Evolutionary conservation across 2,113 vertebrate species (phyloP).

Genomic region (Stegastes partitus): DNA sequence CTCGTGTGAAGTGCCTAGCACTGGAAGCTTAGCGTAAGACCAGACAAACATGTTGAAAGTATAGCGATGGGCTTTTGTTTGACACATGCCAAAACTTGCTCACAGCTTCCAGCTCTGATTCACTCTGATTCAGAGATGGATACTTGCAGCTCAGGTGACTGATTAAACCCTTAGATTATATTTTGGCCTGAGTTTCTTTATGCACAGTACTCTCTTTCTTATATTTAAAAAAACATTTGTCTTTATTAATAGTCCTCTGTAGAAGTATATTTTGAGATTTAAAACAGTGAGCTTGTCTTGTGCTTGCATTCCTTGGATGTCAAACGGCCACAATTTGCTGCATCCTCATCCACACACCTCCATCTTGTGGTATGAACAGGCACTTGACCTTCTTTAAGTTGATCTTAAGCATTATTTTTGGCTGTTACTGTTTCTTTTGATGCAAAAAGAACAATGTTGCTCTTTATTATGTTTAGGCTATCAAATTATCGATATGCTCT

Average conservation of each 20-base stretch:
- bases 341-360: constrained; percentile 38
- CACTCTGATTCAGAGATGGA: neutral
- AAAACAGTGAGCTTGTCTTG: constrained; percentile 9
- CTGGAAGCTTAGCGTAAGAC: neutral
- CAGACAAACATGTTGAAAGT: neutral
- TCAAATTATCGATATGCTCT: too few species aligned
- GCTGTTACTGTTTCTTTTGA: too few species aligned
- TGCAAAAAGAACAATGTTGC: too few species aligned
- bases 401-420: too few species aligned
- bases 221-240: neutral
- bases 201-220: neutral
- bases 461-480: too few species aligned
- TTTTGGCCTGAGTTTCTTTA: neutral
- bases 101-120: neutral
- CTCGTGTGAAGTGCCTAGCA: neutral
- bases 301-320: constrained; percentile 15
- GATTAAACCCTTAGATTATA: neutral
- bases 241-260: constrained; percentile 1
- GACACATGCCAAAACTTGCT: constrained; percentile 1
- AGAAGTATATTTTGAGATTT: constrained; percentile 1
- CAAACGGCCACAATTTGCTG: neutral
- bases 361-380: constrained; percentile 55
- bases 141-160: neutral
- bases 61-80: neutral
- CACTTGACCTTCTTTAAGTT: neutral